A percentile compares a stretch with the other conserved stretches of the same genome.
Conservation (phyloP, 2,797 vertebrate genomes). For the Hydrolagus colliei region DNA sequence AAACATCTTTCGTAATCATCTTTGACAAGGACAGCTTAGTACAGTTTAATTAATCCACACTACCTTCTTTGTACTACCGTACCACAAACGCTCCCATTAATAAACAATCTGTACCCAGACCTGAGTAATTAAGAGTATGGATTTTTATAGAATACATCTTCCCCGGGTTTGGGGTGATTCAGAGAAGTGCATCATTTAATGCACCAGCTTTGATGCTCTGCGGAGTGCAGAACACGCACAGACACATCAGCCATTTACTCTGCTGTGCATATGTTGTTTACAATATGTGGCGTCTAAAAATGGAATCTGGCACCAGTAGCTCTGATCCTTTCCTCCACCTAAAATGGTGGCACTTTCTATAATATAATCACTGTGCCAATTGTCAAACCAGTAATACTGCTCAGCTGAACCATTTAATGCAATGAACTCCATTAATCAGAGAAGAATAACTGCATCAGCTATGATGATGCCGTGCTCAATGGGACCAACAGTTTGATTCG, state of each 20-base stretch:
- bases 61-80: not conserved
- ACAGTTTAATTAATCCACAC: not conserved
- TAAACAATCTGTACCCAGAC: not conserved
- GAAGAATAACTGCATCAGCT: not conserved
- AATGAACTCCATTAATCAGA: conserved; percentile 14
- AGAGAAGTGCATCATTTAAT: not conserved
- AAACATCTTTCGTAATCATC: not conserved
- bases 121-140: not conserved
- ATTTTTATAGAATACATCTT: not conserved
- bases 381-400: conserved; percentile 36
- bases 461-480: not conserved
- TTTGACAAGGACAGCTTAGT: not conserved
- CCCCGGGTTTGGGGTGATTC: not conserved
- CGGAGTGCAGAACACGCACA: not conserved
- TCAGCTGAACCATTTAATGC: conserved; percentile 6
- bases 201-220: not conserved
- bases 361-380: conserved; percentile 55
- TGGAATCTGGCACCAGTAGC: conserved; percentile 66
- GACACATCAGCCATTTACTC: conserved; percentile 15
- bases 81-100: not conserved
- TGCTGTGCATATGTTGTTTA: conserved; percentile 9
- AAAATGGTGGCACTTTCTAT: conserved; percentile 71
- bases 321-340: conserved; percentile 65
- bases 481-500: conserved; percentile 12
- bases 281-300: conserved; percentile 67